Base-by-base conservation (phyloP, 2,888 invertebrate species). In the Ornithoptera alexandrae region DNA sequence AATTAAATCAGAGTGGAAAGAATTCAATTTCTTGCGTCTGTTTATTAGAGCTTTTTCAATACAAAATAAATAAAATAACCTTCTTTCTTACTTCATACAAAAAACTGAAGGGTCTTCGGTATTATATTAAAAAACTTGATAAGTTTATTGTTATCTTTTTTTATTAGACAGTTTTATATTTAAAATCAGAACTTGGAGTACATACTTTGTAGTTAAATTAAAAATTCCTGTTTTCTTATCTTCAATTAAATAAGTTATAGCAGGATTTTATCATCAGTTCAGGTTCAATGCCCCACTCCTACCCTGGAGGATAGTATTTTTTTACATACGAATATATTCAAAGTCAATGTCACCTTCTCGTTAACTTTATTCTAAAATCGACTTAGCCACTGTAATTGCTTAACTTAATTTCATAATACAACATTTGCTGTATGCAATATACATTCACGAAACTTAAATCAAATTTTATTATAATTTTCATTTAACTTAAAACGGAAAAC, bases 341-440 rank as follows among this genome's bases (percentile, higher is more conserved):
- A 88, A 87, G 89, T 89, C 90, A 90, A 90, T 90, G 91, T 90
- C 89, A 89, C 87, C 87, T 88, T 85, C 84, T 81, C 80, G 83
- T 62, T 53, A 53, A 53, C 18, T 18, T 53, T 53, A 53, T 18
- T 77, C 81, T 75, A 64, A 58, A 62, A 30, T 39, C 56, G 61
- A 63, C 60, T 56, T 57, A 46, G 5, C 36, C 22, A 53, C 42
- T 58, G 30, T 64, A 65, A 67, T 58, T 59, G 36, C 60, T 60
- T 64, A 10, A 56, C n/a, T 65, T 57, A 46, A 46, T 5, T 53
- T 65, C 42, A 15, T 15, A 46, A 15, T 46, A 46, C 46, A 46
- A 46, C 30, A 3, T 30, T 30, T 30, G 30, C 30, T 30, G 30
- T 12, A 50, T 50, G 5, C 5, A 10, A 1, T 10, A 46, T 46